phyloP scores from a whole-genome alignment of 1,140 invertebrate genomes.

The Pentalonia nigronervosa region DNA sequence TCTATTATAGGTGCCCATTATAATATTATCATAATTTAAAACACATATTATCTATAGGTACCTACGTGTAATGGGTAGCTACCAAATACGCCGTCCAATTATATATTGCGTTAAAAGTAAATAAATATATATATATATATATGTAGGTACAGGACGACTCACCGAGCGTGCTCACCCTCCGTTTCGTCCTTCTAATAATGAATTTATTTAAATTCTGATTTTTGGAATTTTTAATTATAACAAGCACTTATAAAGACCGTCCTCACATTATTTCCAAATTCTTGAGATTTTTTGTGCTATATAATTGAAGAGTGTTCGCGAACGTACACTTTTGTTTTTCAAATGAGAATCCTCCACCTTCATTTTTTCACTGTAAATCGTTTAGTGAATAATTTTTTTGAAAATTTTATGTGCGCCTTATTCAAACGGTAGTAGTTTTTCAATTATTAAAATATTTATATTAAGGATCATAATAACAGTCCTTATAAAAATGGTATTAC shows the following conservation, averaged over 20 bases:
- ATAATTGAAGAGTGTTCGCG: too few relatives aligned
- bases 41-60: background rate
- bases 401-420: too few relatives aligned
- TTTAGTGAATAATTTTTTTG: too few relatives aligned
- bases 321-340: too few relatives aligned
- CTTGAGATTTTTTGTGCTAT: background rate
- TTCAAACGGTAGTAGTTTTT: too few relatives aligned
- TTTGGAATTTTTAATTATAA: background rate
- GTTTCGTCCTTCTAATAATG: background rate
- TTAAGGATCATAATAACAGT: too few relatives aligned
- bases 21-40: constrained; percentile 8
- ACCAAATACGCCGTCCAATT: background rate
- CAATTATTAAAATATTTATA: too few relatives aligned
- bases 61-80: background rate
- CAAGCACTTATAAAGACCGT: background rate
- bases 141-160: background rate
- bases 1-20: background rate
- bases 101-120: background rate
- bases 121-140: background rate
- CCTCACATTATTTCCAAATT: background rate
- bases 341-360: too few relatives aligned
- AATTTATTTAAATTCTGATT: background rate
- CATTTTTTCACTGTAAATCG: too few relatives aligned
- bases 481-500: too few relatives aligned
- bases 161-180: background rate